Evolutionary conservation across 92 coral and sea anemone species (phyloP).

Genomic region (Actinostola sp.): DNA sequence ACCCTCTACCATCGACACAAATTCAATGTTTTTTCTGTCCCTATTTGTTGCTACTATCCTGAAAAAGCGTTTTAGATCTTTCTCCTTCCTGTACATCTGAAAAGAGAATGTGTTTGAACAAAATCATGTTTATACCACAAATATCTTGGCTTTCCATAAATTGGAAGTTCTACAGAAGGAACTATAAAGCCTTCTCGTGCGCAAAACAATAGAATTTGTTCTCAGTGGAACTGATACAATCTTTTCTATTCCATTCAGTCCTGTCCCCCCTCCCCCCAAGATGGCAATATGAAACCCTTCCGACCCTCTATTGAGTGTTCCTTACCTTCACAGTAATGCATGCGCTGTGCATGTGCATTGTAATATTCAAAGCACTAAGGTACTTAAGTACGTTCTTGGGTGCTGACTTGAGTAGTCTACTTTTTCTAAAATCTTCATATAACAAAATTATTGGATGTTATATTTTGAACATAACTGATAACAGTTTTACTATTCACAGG

Average conservation of each 20-base stretch:
- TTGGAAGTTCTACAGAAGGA: no score
- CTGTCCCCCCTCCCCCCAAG: no score
- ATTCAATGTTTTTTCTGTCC: slow-evolving; percentile 73
- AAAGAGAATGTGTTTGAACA: background rate
- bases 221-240: no score
- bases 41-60: slow-evolving; percentile 74
- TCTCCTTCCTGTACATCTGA: slow-evolving; percentile 54
- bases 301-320: no score
- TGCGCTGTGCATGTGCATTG: slow-evolving; percentile 69
- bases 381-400: slow-evolving; percentile 42
- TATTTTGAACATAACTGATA: no score
- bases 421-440: slow-evolving; percentile 27
- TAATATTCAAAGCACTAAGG: slow-evolving; percentile 46
- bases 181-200: no score
- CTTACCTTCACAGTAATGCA: slow-evolving; percentile 67
- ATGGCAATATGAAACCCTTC: no score
- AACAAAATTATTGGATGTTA: background rate
- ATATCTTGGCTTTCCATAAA: no score
- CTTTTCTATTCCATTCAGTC: no score
- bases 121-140: background rate
- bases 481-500: no score
- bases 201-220: no score
- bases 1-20: slow-evolving; percentile 89
- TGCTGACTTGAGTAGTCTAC: slow-evolving; percentile 65
- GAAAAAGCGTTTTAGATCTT: slow-evolving; percentile 61